Base-by-base conservation (phyloP, 2,113 vertebrate species). In the Brachionichthys hirsutus region DNA sequence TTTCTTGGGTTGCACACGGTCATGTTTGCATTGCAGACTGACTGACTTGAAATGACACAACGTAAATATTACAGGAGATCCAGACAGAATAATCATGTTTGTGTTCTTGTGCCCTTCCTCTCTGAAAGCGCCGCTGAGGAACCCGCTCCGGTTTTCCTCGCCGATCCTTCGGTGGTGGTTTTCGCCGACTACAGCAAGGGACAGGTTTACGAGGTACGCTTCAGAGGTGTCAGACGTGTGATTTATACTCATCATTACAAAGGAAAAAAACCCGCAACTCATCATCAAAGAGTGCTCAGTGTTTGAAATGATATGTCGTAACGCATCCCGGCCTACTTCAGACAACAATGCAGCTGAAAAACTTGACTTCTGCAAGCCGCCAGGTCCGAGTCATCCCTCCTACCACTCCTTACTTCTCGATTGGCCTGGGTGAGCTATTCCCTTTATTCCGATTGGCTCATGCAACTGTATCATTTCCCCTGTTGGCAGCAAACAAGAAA, bases 161-260 rank as follows among this genome's bases (percentile, higher is more conserved):
- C 93, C 20, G 93, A 90, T 3, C 97, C 97, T 6, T 70, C 93
- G 3, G 22, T 91, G 4, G 86, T 91, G 12, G 57, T 92, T 73
- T 98, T 98, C 84, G 90, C 87, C 0, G 83, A 93, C 49, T 98
- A 96, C 85, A 89, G 80, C 71, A 84, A 92, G 55, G 96, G 97
- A 34, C 85, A 86, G 2, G 90, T 94, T 48, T 98, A 95, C 75
- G 94, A 99, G 94, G 97, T 99, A 83, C 24, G 24, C 24, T 30
- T 30, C 24, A 30, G 24, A 30, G 24, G 24, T 30, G 24, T n/a
- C 24, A 30, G 43, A 16, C 43, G n/a, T 18, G 4, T 55, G 12
- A 68, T 24, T 24, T 6, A 3, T 5, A 35, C 19, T 5, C 52
- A 24, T 42, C 44, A 14, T 48, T 19, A 18, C 6, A 38, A 35